These are phyloP conservation scores for Scomber japonicus DNA, from an alignment of 2,113 vertebrate genomes.

Conservation along the genomic window DNA sequence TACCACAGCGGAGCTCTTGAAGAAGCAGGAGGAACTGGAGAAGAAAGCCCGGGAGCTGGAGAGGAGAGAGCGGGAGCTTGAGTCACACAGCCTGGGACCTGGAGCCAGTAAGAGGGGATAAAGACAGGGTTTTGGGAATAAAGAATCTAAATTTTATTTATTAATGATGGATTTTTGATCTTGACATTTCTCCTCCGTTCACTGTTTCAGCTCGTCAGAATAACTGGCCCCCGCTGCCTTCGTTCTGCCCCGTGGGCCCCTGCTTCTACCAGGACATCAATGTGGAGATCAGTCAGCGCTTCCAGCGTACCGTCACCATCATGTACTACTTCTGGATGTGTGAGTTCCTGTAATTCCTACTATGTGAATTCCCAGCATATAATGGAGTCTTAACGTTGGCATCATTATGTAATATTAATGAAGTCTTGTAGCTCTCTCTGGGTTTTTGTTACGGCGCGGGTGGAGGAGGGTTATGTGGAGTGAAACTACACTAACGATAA, in stretches of 20 bases:
- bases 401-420: background rate
- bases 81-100: slow-evolving; percentile 87
- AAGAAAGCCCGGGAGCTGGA: slow-evolving; percentile 93
- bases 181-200: background rate
- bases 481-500: background rate
- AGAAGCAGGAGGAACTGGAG: slow-evolving; percentile 95
- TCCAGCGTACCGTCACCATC: slow-evolving; percentile 92
- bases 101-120: slow-evolving; percentile 80
- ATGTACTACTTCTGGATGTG: slow-evolving; percentile 99
- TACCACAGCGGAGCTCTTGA: slow-evolving; percentile 90
- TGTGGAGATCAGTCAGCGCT: slow-evolving; percentile 92
- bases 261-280: slow-evolving; percentile 98
- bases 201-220: slow-evolving; percentile 87
- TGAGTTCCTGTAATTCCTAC: slow-evolving; percentile 78
- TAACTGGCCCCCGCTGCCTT: slow-evolving; percentile 95
- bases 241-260: slow-evolving; percentile 93
- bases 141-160: background rate
- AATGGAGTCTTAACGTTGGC: background rate
- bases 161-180: background rate
- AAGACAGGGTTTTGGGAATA: background rate
- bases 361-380: background rate
- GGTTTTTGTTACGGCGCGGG: background rate
- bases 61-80: slow-evolving; percentile 91
- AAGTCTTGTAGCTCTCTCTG: background rate
- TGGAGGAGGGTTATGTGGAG: background rate